Evolutionary conservation across 2,888 invertebrate genomes (phyloP), one percentile per base, ranked within the genome.

Genomic region (Scaptomyza cyrtandrae): DNA sequence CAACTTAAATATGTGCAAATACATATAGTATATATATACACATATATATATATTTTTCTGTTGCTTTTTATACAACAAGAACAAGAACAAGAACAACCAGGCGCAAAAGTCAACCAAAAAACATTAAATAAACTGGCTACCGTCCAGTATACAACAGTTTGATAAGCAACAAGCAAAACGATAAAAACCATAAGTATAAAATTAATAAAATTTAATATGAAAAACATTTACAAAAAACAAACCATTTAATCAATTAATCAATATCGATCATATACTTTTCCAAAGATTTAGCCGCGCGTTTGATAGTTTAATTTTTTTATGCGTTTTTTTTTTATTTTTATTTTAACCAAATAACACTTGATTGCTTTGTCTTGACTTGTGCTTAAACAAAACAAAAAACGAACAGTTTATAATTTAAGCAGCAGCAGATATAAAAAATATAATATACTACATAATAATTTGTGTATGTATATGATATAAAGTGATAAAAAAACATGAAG

Each of bases 81-180:
- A 69, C 35, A 78, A 76, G 14, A 67, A 69, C 27, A 63, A 54
- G n/a, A 58, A 67, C 43, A 66, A 71, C 67, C 86, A 79, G 70
- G 70, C 80, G 62, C 61, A 75, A 84, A 69, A 83, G 79, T 72
- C 82, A 64, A 76, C 71, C 24, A 24, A 24, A 74, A 65, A 74
- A 71, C 80, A 72, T 61, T 71, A 75, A 80, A 16, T 16, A 41
- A 41, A 88, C 89, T 89, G 89, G 87, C 87, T 71, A 82, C 87
- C 87, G 87, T 89, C 87, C 89, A 89, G 89, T 89, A 82, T 87
- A 88, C 89, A 82, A 79, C 66, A 61, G 79, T 75, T 80, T 86
- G 73, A 74, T 83, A 88, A 72, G 62, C 71, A 59, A 69, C 54
- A 54, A 64, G 56, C 59, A 58, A 75, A 70, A 59, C 16, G 1